A percentile compares a stretch with the other conserved stretches of the same genome.
These are phyloP conservation scores for Brachypalpus laphriformis DNA, from an alignment of 2,888 invertebrate genomes.

Conservation along the genomic window DNA sequence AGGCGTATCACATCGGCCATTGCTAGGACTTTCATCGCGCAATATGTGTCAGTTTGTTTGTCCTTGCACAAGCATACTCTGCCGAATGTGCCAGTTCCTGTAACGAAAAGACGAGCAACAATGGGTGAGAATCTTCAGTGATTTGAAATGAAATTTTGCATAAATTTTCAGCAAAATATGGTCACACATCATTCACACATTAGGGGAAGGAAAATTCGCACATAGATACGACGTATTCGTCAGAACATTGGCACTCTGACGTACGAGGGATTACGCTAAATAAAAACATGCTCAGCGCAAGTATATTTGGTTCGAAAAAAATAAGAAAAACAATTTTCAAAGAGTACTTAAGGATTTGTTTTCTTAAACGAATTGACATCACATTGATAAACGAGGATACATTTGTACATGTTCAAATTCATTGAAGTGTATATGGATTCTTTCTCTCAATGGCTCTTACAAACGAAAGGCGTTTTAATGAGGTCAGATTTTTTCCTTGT, in stretches of 20 bases:
- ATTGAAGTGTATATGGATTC: neutral
- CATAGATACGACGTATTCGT: neutral
- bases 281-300: slow-evolving; percentile 49
- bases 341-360: slow-evolving; percentile 10
- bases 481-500: neutral
- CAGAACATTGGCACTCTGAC: slow-evolving; percentile 60
- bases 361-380: slow-evolving; percentile 41
- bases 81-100: slow-evolving; percentile 98
- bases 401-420: slow-evolving; percentile 15
- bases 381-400: slow-evolving; percentile 20
- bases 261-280: slow-evolving; percentile 45
- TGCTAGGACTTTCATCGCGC: slow-evolving; percentile 97
- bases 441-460: neutral
- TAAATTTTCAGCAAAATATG: no score
- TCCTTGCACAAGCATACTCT: slow-evolving; percentile 95
- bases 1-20: slow-evolving; percentile 96
- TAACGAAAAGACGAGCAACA: slow-evolving; percentile 71
- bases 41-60: slow-evolving; percentile 90
- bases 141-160: no score
- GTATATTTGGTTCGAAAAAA: neutral
- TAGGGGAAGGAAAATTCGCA: no score
- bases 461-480: slow-evolving; percentile 9
- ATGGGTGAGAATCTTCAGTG: no score
- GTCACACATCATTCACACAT: no score
- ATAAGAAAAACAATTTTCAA: slow-evolving; percentile 23